A percentile compares a stretch with the other conserved stretches of the same genome.
Evolutionary conservation across 2,113 vertebrate species (phyloP).

Genomic region (Camelus bactrianus): DNA sequence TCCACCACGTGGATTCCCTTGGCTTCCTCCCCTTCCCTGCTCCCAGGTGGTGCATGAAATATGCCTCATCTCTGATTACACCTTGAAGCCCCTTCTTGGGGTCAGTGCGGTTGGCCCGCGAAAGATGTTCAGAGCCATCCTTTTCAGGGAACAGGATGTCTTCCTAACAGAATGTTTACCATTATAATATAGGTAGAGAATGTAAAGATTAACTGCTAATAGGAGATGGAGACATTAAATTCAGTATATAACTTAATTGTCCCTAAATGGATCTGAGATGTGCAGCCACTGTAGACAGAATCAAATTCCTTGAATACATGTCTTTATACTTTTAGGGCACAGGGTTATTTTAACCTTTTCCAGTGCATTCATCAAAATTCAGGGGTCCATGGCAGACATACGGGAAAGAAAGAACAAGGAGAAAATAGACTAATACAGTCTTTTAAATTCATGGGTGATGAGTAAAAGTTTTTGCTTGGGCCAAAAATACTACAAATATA

Average conservation of each 20-base stretch:
- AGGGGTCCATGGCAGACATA: background rate
- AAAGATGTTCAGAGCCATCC: background rate
- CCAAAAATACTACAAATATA: background rate
- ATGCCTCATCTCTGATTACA: background rate
- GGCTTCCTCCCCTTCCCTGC: background rate
- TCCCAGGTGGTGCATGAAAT: rapidly evolving
- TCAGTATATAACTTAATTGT: background rate
- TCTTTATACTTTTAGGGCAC: background rate
- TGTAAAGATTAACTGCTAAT: background rate
- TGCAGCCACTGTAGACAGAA: background rate
- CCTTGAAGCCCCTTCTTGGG: background rate
- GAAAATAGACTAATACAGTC: background rate
- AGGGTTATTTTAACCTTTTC: constrained; percentile 17
- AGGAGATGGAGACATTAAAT: background rate
- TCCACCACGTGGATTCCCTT: background rate
- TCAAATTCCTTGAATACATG: background rate
- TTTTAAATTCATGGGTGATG: constrained; percentile 19
- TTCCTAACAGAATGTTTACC: background rate
- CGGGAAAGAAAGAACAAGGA: background rate
- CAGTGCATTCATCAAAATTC: background rate
- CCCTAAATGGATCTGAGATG: background rate
- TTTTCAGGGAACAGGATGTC: background rate
- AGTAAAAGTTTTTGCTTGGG: background rate
- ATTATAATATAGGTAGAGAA: background rate
- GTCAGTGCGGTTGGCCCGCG: background rate